A percentile compares a stretch with the other conserved stretches of the same genome.
These are phyloP conservation scores for Hyposoter didymator DNA, from an alignment of 2,888 invertebrate species.

Conservation along the genomic window DNA sequence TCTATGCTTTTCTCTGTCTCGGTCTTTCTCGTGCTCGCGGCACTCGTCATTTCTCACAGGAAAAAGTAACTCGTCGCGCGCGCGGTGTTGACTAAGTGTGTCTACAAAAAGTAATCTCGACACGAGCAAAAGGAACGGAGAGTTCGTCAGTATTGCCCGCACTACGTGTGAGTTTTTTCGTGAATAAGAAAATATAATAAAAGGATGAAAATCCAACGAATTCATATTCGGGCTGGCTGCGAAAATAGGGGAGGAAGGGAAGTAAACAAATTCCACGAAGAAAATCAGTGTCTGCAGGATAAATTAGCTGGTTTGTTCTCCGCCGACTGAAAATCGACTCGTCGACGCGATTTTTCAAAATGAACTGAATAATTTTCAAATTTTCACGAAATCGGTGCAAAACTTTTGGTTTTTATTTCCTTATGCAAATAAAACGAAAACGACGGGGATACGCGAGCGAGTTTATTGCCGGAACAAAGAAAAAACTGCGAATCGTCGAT, in stretches of 20 bases:
- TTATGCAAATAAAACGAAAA: background rate
- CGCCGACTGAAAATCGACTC: conserved; percentile 2
- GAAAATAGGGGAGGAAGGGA: background rate
- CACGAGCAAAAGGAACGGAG: background rate
- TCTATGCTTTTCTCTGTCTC: conserved; percentile 38
- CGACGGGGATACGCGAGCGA: background rate
- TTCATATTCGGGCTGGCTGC: background rate
- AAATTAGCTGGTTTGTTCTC: background rate
- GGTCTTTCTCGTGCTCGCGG: background rate
- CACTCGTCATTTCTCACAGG: conserved; percentile 45
- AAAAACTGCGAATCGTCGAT: background rate
- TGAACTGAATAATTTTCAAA: background rate
- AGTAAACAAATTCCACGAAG: conserved; percentile 7
- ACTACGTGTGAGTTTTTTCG: conserved; percentile 9
- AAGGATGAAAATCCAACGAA: background rate
- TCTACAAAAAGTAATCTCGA: conserved; percentile 23
- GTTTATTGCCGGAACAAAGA: background rate
- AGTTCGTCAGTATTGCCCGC: background rate
- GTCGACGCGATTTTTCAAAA: background rate
- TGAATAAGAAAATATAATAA: background rate
- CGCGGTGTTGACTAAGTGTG: conserved; percentile 46
- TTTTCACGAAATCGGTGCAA: background rate
- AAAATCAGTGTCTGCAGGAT: background rate
- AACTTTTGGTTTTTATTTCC: background rate
- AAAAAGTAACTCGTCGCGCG: conserved; percentile 41